These are phyloP conservation scores for Tachina fera DNA, from an alignment of 2,888 invertebrate species.

Conservation along the genomic window DNA sequence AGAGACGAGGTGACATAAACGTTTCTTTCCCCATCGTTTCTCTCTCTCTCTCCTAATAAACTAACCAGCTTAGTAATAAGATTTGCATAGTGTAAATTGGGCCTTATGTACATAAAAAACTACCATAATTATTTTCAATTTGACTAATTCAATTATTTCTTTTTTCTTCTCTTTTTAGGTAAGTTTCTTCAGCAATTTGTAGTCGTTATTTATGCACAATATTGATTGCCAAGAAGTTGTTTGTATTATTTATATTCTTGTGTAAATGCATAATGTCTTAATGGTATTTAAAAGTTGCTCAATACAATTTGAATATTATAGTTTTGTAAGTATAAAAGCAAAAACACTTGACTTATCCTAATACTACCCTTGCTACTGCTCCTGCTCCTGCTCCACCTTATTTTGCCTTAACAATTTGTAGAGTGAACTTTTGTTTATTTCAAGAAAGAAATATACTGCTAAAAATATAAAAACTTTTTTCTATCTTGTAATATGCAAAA, in stretches of 20 bases:
- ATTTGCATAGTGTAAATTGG: too few species aligned
- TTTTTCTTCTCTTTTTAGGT: conserved; percentile 65
- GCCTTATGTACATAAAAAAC: not conserved
- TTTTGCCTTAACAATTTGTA: not conserved
- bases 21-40: too few species aligned
- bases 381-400: too few species aligned
- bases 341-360: conserved; percentile 27
- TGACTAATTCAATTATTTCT: conserved; percentile 23
- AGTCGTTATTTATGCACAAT: conserved; percentile 26
- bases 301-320: conserved; percentile 14
- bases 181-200: conserved; percentile 51
- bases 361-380: not conserved
- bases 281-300: conserved; percentile 11
- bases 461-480: not conserved
- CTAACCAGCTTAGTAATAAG: too few species aligned
- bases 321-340: conserved; percentile 3
- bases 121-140: not conserved
- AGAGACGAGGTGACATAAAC: too few species aligned
- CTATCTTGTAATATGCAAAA: not conserved
- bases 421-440: not conserved
- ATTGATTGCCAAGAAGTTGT: conserved; percentile 45
- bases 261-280: conserved; percentile 1
- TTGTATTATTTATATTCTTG: conserved; percentile 35
- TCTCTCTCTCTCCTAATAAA: too few species aligned
- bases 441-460: not conserved